Conservation (phyloP, 2,888 invertebrate genomes). For the Calameuta idolon region DNA sequence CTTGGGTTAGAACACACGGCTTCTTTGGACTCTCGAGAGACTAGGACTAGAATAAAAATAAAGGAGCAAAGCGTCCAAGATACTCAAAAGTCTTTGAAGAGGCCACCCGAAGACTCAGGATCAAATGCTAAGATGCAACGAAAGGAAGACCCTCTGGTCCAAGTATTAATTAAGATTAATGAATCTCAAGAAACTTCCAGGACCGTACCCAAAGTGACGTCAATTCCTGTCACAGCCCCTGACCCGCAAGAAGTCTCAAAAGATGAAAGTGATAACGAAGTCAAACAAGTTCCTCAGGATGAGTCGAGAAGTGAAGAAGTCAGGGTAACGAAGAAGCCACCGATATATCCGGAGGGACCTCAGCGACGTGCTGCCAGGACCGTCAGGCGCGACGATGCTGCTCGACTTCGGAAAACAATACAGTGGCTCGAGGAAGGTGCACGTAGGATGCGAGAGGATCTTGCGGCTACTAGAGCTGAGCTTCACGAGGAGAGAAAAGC, state of each 20-base stretch:
- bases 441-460: slow-evolving; percentile 49
- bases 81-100: slow-evolving; percentile 1
- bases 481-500: slow-evolving; percentile 54
- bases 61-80: neutral
- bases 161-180: neutral
- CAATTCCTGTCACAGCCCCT: neutral
- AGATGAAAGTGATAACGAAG: slow-evolving; percentile 1
- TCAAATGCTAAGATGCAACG: slow-evolving; percentile 5
- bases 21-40: neutral
- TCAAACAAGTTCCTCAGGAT: neutral
- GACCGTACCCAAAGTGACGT: neutral
- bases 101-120: slow-evolving; percentile 11
- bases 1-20: neutral
- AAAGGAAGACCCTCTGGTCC: neutral
- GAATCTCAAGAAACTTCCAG: neutral
- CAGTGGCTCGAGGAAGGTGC: slow-evolving; percentile 56
- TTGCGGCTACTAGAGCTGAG: slow-evolving; percentile 50
- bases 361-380: slow-evolving; percentile 17
- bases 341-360: slow-evolving; percentile 27
- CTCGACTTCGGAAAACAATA: slow-evolving; percentile 51
- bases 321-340: slow-evolving; percentile 27
- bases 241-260: slow-evolving; percentile 1
- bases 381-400: slow-evolving; percentile 37
- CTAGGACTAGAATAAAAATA: neutral
- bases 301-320: slow-evolving; percentile 5